These are phyloP conservation scores for Hyles euphorbiae DNA, from an alignment of 1,140 invertebrate species.

Conservation along the genomic window DNA sequence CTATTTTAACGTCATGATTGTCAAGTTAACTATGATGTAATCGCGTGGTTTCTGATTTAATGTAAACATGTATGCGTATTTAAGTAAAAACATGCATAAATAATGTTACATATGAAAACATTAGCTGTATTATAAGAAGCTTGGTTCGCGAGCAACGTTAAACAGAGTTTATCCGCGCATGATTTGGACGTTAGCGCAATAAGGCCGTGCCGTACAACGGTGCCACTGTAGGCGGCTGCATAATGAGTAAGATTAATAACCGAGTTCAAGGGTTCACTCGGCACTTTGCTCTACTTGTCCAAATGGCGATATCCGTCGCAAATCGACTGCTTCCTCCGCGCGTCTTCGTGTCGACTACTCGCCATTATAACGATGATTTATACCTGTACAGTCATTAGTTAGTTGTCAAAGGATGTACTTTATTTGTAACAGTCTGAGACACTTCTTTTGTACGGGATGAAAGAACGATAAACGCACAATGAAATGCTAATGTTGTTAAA, in stretches of 20 bases:
- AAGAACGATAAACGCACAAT: no score
- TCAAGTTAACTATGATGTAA: no score
- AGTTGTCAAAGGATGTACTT: conserved; percentile 54
- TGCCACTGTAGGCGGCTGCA: conserved; percentile 8
- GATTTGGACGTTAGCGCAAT: neutral
- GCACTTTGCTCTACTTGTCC: conserved; percentile 42
- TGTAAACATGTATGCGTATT: no score
- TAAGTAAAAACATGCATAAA: no score
- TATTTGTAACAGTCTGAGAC: conserved; percentile 36
- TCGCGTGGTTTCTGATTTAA: no score
- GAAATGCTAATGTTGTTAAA: no score
- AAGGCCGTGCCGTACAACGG: neutral
- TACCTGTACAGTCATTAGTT: conserved; percentile 69
- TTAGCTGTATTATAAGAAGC: no score
- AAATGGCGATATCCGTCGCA: conserved; percentile 68
- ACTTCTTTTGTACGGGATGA: no score
- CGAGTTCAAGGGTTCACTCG: conserved; percentile 18
- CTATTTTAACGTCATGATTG: no score
- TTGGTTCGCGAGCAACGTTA: neutral
- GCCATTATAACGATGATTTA: conserved; percentile 70
- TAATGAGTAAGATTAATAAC: conserved; percentile 15
- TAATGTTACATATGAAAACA: no score
- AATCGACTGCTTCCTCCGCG: conserved; percentile 65
- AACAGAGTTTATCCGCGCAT: neutral
- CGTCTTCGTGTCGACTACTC: conserved; percentile 45